Conservation (phyloP, 2,888 invertebrate genomes). For the Ophraella communa region DNA sequence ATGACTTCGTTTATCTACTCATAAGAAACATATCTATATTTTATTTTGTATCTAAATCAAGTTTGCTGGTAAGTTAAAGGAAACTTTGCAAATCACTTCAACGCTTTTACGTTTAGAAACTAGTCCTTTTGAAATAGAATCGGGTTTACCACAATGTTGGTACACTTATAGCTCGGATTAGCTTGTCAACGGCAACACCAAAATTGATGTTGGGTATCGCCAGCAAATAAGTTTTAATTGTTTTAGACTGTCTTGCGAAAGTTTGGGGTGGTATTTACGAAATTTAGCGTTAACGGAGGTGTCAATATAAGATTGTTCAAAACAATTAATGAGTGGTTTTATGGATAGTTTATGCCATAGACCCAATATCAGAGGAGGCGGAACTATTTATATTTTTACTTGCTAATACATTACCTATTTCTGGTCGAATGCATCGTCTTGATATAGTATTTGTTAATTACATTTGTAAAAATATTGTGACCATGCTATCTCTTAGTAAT, state of each 20-base stretch:
- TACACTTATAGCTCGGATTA: slow-evolving; percentile 4
- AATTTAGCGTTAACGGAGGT: neutral
- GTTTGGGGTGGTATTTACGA: neutral
- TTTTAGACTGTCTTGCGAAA: slow-evolving; percentile 11
- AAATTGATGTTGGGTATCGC: slow-evolving; percentile 19
- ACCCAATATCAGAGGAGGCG: no score
- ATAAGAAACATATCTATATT: no score
- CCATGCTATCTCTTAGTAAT: no score
- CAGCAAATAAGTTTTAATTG: slow-evolving; percentile 24
- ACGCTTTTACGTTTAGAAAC: neutral
- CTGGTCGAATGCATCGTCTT: no score
- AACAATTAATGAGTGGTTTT: neutral
- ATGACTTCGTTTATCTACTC: no score
- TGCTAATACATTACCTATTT: no score
- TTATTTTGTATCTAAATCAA: no score
- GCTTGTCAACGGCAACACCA: slow-evolving; percentile 19
- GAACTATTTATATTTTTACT: no score
- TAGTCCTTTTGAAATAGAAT: neutral
- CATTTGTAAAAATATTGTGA: no score
- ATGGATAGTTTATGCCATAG: no score
- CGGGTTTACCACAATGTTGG: slow-evolving; percentile 1
- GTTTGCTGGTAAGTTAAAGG: no score
- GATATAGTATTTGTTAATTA: no score
- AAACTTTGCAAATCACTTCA: neutral
- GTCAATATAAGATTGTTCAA: neutral